Percentiles rank a stretch among this genome's conserved stretches.
Evolutionary conservation across 2,797 vertebrate species (phyloP).

Genomic region (Lagodon rhomboides): DNA sequence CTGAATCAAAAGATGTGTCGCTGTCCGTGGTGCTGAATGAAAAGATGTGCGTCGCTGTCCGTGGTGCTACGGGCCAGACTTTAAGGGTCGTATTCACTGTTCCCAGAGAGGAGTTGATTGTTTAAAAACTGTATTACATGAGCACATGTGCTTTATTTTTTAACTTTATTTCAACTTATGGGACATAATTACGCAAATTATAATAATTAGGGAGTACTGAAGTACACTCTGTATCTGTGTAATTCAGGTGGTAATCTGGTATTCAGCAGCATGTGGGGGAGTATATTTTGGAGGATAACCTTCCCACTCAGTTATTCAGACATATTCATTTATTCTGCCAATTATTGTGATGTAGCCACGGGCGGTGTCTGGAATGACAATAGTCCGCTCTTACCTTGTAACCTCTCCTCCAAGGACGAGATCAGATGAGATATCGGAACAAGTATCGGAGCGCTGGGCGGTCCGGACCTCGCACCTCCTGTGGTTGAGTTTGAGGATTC

Average conservation of each 20-base stretch:
- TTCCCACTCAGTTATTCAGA: slow-evolving; percentile 59
- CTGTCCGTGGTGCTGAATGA: too few species aligned
- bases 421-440: slow-evolving; percentile 6
- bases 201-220: neutral
- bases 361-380: slow-evolving; percentile 50
- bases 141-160: neutral
- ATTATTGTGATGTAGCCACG: slow-evolving; percentile 59
- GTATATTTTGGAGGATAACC: slow-evolving; percentile 42
- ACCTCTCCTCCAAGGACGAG: slow-evolving; percentile 20
- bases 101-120: too few species aligned
- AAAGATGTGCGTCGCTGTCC: neutral
- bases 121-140: neutral
- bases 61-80: too few species aligned
- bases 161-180: neutral
- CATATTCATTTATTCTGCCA: slow-evolving; percentile 66
- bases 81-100: too few species aligned
- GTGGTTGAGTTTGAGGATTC: neutral
- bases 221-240: neutral
- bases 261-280: slow-evolving; percentile 22
- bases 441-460: neutral
- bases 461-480: neutral
- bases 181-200: neutral
- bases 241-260: slow-evolving; percentile 15
- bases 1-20: too few species aligned
- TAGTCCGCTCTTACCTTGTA: slow-evolving; percentile 36